A percentile compares a stretch with the other conserved stretches of the same genome.
These are phyloP conservation scores for Zaprionus lachaisei DNA, from an alignment of 1,140 invertebrate genomes.

Conservation along the genomic window DNA sequence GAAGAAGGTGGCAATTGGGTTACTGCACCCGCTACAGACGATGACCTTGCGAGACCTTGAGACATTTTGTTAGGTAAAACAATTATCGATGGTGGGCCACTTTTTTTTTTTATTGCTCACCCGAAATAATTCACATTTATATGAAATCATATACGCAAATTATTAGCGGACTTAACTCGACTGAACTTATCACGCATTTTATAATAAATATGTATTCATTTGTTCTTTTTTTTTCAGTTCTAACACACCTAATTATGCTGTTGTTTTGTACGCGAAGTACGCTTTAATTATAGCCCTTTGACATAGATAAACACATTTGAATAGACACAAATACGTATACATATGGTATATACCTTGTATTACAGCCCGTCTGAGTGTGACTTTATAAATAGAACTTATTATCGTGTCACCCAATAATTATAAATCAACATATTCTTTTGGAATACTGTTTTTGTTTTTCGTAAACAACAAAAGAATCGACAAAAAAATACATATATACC, in stretches of 20 bases:
- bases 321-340: neutral
- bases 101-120: too few species aligned
- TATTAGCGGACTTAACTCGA: neutral
- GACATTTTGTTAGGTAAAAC: constrained; percentile 34
- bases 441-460: constrained; percentile 1
- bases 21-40: constrained; percentile 57
- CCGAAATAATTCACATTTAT: neutral
- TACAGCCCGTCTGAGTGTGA: neutral
- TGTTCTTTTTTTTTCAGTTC: neutral
- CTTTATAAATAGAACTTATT: constrained; percentile 49
- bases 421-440: constrained; percentile 36
- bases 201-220: neutral
- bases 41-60: constrained; percentile 83
- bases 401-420: constrained; percentile 52
- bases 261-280: neutral
- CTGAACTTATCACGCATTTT: neutral
- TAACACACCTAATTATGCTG: constrained; percentile 1
- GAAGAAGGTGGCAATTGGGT: constrained; percentile 50
- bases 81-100: constrained; percentile 22
- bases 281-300: neutral
- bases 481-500: neutral
- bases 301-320: constrained; percentile 4
- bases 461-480: constrained; percentile 6
- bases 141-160: neutral
- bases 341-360: neutral